Base-by-base conservation (phyloP, 2,113 vertebrate genomes). In the Antennarius striatus region DNA sequence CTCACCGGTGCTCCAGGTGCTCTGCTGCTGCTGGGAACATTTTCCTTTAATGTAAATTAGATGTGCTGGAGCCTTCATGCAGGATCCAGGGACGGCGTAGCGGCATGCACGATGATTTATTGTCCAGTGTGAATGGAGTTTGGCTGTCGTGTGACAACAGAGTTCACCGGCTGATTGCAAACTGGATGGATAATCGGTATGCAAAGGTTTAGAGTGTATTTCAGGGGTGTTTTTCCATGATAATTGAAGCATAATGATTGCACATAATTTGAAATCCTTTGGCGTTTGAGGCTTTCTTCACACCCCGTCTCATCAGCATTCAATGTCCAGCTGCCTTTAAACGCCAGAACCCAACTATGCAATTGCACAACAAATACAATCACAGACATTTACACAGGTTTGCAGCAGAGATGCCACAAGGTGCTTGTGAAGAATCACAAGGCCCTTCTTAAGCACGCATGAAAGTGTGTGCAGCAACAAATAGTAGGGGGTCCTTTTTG, bases 201-300 rank as follows among this genome's bases (percentile, higher is more conserved):
- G 42, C 28, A 5, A 56, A 6, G n/a, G 68, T 72, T 55, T 49
- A 57, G 47, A 50, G 40, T 65, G 47, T 71, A 17, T 77, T 68
- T 74, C 54, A 48, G 17, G 29, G 57, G 39, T 43, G 52, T 74
- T 79, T 81, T 63, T 73, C 60, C 22, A 39, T 2, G 9, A 57
- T 85, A 70, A 73, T 70, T 80, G 74, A 79, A 43, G 43, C 61
- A 46, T 68, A 78, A 81, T 79, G 70, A 78, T 57, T 42, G 65
- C 63, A 46, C 55, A 56, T 60, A 62, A 78, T 84, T 80, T 64
- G 16, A 67, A 36, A 57, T 74, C 73, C 80, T 74, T 71, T 59
- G 50, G 81, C 32, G 62, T 64, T 43, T n/a, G 47, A 73, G 85
- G 79, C 68, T 71, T 45, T 57, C 51, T 64, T 75, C 45, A 55